A percentile compares a stretch with the other conserved stretches of the same genome.
Evolutionary conservation across 2,888 invertebrate species (phyloP).

Genomic region (Trisateles emortualis): DNA sequence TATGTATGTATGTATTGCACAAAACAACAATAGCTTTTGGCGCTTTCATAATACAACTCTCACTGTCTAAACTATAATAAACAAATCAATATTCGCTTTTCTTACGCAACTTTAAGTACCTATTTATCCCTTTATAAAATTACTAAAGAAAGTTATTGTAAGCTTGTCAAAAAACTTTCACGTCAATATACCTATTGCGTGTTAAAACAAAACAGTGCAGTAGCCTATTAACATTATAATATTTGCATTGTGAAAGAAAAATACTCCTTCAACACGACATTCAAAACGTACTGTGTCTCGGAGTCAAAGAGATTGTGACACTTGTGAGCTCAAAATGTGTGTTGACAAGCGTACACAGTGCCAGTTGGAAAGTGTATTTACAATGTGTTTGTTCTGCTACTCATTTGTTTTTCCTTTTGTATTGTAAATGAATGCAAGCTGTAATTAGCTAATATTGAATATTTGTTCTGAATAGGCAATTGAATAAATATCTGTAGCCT

Average conservation of each 20-base stretch:
- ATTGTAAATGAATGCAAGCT: slow-evolving; percentile 32
- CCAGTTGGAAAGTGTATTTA: slow-evolving; percentile 56
- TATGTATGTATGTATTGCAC: no score
- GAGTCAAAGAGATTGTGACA: slow-evolving; percentile 41
- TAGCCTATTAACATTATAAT: slow-evolving; percentile 38
- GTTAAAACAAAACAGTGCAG: slow-evolving; percentile 35
- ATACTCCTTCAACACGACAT: slow-evolving; percentile 4
- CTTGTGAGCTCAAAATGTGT: slow-evolving; percentile 38
- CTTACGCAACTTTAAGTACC: slow-evolving; percentile 5
- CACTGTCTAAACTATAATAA: background rate
- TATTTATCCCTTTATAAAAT: no score
- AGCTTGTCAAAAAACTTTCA: slow-evolving; percentile 38
- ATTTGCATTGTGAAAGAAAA: slow-evolving; percentile 36
- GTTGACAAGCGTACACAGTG: slow-evolving; percentile 53
- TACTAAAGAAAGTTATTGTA: background rate
- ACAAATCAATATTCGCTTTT: slow-evolving; percentile 6
- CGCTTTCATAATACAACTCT: slow-evolving; percentile 5
- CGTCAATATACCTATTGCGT: slow-evolving; percentile 28
- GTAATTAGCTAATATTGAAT: slow-evolving; percentile 55
- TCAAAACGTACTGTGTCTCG: slow-evolving; percentile 9
- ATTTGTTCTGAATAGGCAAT: slow-evolving; percentile 42
- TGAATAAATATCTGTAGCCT: slow-evolving; percentile 39
- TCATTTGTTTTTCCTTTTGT: slow-evolving; percentile 49
- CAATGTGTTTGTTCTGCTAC: slow-evolving; percentile 49
- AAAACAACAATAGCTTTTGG: background rate